Evolutionary conservation across 2,113 vertebrate genomes (phyloP), one percentile per base, ranked within the genome.

Genomic region (Pseudorasbora parva): DNA sequence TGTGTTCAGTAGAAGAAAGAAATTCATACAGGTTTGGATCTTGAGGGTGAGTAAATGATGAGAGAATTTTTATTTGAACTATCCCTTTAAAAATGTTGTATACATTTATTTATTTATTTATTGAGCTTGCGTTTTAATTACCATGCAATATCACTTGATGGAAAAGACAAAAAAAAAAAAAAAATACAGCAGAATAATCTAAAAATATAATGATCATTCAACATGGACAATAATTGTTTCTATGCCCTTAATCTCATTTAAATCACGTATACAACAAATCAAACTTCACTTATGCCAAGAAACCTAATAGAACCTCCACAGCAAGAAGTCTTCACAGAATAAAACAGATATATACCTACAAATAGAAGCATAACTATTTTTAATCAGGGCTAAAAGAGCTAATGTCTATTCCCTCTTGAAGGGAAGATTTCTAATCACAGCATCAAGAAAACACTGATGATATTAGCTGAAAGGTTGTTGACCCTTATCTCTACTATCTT

Each of bases 401-500:
- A 47, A 37, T 11, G n/a, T 37, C 19, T 77, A 75, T 41, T 37
- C 19, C 21, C 27, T 23, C 56, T n/a, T 57, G 41, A 19, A 45
- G 56, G 57, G 57, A 30, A 62, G 64, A 73, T 71, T 87, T 74
- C 47, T 59, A 71, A 69, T 5, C 57, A 51, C 23, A 8, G 49
- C 51, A 23, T 73, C 57, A 78, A 72, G 27, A 62, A 49, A 84
- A 74, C 47, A 19, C 43, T 23, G 51, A 51, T 8, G 2, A 51
- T 81, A 85, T 89, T 51, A 17, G 68, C 72, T 0, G 69, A 41
- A 71, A 23, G 82, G 27, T 84, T 81, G 84, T 86, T 57, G 85
- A 87, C 59, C 54, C 82, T 92, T 91, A 93, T 92, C 90, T 1
- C 82, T 66, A 82, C 86, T 86, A 88, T 92, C 92, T 88, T 90